A percentile compares a stretch with the other conserved stretches of the same genome.
phyloP scores from a whole-genome alignment of 2,888 invertebrate genomes.

The Apotomis capreana region DNA sequence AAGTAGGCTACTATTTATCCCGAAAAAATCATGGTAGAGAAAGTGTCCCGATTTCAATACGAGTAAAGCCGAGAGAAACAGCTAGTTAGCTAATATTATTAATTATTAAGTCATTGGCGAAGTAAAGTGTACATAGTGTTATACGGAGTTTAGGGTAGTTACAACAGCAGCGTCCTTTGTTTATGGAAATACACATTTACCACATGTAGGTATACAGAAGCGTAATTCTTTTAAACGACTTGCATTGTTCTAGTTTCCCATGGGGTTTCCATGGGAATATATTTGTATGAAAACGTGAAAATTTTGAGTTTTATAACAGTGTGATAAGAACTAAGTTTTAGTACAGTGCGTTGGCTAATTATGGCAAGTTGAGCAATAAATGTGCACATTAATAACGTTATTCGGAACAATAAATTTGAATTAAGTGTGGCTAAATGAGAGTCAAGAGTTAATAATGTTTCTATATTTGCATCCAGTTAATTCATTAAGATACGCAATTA shows the following conservation, averaged over 20 bases:
- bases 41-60: too few species aligned
- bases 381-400: conserved; percentile 24
- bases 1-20: too few species aligned
- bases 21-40: too few species aligned
- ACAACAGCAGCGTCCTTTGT: conserved; percentile 9
- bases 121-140: too few species aligned
- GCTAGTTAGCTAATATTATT: too few species aligned
- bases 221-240: conserved; percentile 27
- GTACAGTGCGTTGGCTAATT: background rate
- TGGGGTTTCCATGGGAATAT: conserved; percentile 18
- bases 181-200: conserved; percentile 8
- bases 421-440: conserved; percentile 8
- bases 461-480: background rate
- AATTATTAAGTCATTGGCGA: too few species aligned
- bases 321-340: background rate
- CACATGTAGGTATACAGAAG: conserved; percentile 5
- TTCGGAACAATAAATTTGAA: conserved; percentile 17
- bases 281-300: background rate
- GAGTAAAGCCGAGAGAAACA: too few species aligned
- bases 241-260: conserved; percentile 25
- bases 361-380: conserved; percentile 16
- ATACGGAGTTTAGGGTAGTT: too few species aligned
- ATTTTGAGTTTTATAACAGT: background rate
- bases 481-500: background rate
- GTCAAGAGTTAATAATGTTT: background rate